Evolutionary conservation across 2,888 invertebrate species (phyloP).

Genomic region (Hofmannophila pseudospretella): DNA sequence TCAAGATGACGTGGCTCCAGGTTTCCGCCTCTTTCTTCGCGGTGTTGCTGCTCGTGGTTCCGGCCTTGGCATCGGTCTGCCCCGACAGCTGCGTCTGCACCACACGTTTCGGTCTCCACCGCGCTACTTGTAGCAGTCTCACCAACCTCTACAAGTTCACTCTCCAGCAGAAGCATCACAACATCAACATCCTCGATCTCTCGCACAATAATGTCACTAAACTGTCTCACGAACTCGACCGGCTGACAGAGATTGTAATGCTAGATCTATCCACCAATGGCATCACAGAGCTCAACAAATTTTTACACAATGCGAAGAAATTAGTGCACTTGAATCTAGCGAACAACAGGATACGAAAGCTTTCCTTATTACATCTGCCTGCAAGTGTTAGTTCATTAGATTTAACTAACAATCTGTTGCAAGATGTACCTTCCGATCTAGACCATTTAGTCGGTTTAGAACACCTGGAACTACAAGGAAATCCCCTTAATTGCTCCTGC

Average conservation of each 20-base stretch:
- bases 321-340: conserved; percentile 78
- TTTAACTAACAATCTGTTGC: conserved; percentile 79
- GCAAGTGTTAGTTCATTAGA: conserved; percentile 79
- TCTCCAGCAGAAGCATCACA: conserved; percentile 68
- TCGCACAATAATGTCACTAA: conserved; percentile 80
- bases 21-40: conserved; percentile 44
- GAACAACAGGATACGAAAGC: conserved; percentile 76
- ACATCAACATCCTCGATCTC: conserved; percentile 78
- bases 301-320: conserved; percentile 77
- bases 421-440: conserved; percentile 78
- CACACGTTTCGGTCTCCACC: conserved; percentile 82
- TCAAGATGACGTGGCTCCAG: conserved; percentile 53
- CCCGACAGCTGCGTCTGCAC: conserved; percentile 77
- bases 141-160: conserved; percentile 85
- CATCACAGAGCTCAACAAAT: conserved; percentile 76
- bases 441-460: conserved; percentile 74
- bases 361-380: conserved; percentile 75
- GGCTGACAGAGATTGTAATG: conserved; percentile 78
- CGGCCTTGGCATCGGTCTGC: conserved; percentile 56
- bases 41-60: conserved; percentile 44
- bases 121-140: conserved; percentile 81
- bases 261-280: conserved; percentile 81
- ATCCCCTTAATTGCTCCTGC: conserved; percentile 84
- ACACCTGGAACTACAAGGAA: conserved; percentile 81
- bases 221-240: conserved; percentile 74